These are phyloP conservation scores for Loriculus beryllinus DNA, from an alignment of 2,797 vertebrate genomes.

Conservation along the genomic window DNA sequence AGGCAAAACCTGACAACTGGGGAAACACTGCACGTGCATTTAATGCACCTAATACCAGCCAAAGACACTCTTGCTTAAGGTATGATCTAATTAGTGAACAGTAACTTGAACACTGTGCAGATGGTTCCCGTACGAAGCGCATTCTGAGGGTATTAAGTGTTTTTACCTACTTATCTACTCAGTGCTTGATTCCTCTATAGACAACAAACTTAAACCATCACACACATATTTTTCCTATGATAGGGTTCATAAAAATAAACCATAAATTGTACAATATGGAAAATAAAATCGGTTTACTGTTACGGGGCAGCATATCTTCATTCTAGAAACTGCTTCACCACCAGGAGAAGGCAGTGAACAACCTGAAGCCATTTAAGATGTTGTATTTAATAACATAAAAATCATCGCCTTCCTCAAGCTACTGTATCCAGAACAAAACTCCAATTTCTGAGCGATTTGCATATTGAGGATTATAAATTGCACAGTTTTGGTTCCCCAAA, in stretches of 20 bases:
- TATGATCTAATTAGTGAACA: background rate
- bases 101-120: background rate
- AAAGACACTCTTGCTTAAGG: background rate
- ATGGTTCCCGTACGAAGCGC: fast-evolving
- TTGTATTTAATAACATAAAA: background rate
- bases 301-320: fast-evolving
- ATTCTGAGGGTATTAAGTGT: background rate
- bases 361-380: background rate
- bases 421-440: background rate
- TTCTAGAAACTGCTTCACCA: background rate
- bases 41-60: background rate
- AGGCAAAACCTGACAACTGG: background rate
- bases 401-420: background rate
- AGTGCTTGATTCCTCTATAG: background rate
- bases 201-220: background rate
- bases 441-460: background rate
- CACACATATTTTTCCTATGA: background rate
- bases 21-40: background rate
- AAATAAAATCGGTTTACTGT: background rate
- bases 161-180: background rate
- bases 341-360: background rate
- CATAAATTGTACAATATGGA: background rate
- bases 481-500: background rate
- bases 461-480: background rate
- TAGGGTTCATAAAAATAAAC: background rate